Evolutionary conservation across 37 sponge, comb jelly and placozoan species (phyloP), one percentile per base, ranked within the genome.

Genomic region (Petrosia ficiformis): DNA sequence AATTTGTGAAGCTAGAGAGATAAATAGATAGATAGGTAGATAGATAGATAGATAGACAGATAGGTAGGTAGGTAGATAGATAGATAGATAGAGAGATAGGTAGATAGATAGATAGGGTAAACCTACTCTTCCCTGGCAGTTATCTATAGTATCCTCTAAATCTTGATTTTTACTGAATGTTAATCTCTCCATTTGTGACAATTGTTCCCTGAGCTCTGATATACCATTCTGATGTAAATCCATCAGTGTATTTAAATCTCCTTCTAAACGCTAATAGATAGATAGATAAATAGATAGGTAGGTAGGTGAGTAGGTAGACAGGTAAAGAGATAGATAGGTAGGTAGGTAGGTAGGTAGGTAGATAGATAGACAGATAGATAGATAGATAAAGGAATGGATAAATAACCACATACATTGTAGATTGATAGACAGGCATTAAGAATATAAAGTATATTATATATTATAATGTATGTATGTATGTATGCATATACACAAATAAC

Each of bases 151-250:
- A 21, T 85, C 86, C 38, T 85, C 86, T 0, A 85, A 72, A 40
- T 85, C 86, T 28, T 85, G 86, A 33, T 57, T 65, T 65, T 85
- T 85, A 21, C 59, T 57, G 24, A 72, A 37, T 39, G 86, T 59
- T 37, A 72, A 24, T 63, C 57, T 77, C 74, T 85, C 86, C 66
- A 85, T 77, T 56, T 85, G 86, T 26, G 60, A 37, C 0, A 85
- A 59, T 60, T 85, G 79, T 1, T 40, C 69, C 19, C 75, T 60
- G 44, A 85, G 70, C 60, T 85, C 79, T 59, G 44, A 73, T 14
- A 86, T 78, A 54, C 71, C 80, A 31, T 86, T 70, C 48, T 86
- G 86, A 42, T 86, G 76, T 0, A 86, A 54, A 33, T 86, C 86
- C 14, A 68, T 86, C 71, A 86, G 52, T 31, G 79, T 80, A 35